These are phyloP conservation scores for Catharus ustulatus DNA, from an alignment of 2,797 vertebrate species.

Conservation along the genomic window DNA sequence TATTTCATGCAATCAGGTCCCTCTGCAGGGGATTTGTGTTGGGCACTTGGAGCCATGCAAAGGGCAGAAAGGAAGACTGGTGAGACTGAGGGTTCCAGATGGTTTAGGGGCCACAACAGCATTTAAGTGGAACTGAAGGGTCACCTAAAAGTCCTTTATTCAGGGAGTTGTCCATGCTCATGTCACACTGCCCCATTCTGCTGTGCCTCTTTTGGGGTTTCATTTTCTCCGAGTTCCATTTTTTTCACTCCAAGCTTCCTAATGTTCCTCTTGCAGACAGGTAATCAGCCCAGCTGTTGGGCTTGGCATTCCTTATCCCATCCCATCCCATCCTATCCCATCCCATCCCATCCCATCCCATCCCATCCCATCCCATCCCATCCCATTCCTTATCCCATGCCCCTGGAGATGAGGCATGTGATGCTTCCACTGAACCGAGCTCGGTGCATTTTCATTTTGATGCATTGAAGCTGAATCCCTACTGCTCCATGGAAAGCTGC, in stretches of 20 bases:
- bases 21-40: background rate
- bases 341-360: background rate
- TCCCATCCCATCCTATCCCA: background rate
- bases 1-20: background rate
- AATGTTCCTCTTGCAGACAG: background rate
- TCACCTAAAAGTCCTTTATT: background rate
- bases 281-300: background rate
- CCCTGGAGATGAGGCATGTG: background rate
- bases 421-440: background rate
- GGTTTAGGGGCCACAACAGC: background rate
- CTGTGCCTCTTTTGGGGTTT: background rate
- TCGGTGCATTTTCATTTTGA: background rate
- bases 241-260: background rate
- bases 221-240: background rate
- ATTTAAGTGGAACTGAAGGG: background rate
- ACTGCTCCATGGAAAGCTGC: slow-evolving; percentile 8
- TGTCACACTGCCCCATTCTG: fast-evolving
- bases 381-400: background rate
- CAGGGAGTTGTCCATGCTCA: background rate
- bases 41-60: background rate
- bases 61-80: background rate
- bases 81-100: background rate
- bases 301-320: background rate
- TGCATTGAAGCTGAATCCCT: background rate
- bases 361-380: background rate